phyloP scores from a whole-genome alignment of 2,797 vertebrate species.

The Etheostoma nigrum region DNA sequence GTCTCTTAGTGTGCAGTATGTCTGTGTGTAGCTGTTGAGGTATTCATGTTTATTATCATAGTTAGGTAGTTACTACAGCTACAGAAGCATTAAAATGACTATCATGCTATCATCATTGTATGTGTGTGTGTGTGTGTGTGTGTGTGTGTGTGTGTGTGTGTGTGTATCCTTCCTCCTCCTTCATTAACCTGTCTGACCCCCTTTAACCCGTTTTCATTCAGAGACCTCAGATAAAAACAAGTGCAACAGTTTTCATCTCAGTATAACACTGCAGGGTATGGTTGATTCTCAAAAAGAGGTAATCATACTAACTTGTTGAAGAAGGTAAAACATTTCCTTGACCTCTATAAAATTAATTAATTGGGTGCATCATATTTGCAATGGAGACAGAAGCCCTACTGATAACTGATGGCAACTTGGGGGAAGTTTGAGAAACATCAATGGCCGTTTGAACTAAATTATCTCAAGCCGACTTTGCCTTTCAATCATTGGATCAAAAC shows the following conservation, averaged over 20 bases:
- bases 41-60: neutral
- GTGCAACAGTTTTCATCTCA: constrained; percentile 31
- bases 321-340: constrained; percentile 42
- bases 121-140: constrained; percentile 9
- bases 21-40: constrained; percentile 16
- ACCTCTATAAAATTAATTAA: constrained; percentile 53
- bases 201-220: constrained; percentile 31
- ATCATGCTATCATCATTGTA: neutral
- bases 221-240: constrained; percentile 31
- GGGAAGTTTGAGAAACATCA: constrained; percentile 61
- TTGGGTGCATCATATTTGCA: constrained; percentile 20
- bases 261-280: constrained; percentile 3
- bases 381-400: constrained; percentile 34
- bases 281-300: constrained; percentile 19
- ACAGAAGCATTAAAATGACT: no score
- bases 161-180: neutral
- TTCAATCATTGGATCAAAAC: constrained; percentile 56
- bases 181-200: constrained; percentile 43
- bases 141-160: no score
- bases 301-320: constrained; percentile 29
- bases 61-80: no score
- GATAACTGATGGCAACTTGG: constrained; percentile 47
- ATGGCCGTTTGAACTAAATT: constrained; percentile 58
- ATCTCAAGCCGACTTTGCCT: constrained; percentile 34
- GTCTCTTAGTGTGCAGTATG: constrained; percentile 29